Conservation (phyloP, 2,797 vertebrate species). For the Pseudomugil tenellus region DNA sequence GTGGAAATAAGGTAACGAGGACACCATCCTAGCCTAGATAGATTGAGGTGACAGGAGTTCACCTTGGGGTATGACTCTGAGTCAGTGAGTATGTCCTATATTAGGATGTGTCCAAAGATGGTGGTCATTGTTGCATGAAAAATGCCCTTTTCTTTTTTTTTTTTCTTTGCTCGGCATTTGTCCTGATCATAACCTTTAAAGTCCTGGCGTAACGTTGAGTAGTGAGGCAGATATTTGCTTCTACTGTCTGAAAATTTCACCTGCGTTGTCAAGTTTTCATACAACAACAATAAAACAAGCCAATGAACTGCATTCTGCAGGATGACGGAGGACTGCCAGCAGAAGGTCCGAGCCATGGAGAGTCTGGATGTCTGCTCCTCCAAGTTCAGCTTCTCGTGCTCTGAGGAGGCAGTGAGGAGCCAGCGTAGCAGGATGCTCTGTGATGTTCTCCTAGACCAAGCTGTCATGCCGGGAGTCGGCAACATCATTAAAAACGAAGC, state of each 20-base stretch:
- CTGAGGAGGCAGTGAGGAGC: slow-evolving; percentile 82
- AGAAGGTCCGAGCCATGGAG: slow-evolving; percentile 84
- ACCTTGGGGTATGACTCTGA: slow-evolving; percentile 69
- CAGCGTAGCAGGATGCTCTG: slow-evolving; percentile 88
- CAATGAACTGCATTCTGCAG: slow-evolving; percentile 71
- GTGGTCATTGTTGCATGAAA: slow-evolving; percentile 55
- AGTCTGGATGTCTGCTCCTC: slow-evolving; percentile 90
- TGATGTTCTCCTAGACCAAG: slow-evolving; percentile 93
- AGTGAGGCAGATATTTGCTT: slow-evolving; percentile 52
- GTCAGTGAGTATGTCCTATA: slow-evolving; percentile 64
- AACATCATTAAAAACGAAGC: slow-evolving; percentile 99
- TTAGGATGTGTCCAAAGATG: slow-evolving; percentile 52
- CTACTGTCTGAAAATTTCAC: slow-evolving; percentile 42
- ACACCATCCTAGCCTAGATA: slow-evolving; percentile 50
- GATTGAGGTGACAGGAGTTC: slow-evolving; percentile 73
- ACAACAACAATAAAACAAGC: slow-evolving; percentile 35
- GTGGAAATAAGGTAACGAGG: slow-evolving; percentile 88
- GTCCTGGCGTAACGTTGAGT: slow-evolving; percentile 17
- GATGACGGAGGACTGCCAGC: slow-evolving; percentile 84
- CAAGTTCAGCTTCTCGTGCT: slow-evolving; percentile 86
- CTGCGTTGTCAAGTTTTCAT: slow-evolving; percentile 34
- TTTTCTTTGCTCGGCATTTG: slow-evolving; percentile 48
- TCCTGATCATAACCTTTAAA: slow-evolving; percentile 29
- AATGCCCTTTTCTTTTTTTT: slow-evolving; percentile 31
- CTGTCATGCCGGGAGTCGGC: slow-evolving; percentile 92